Evolutionary conservation across 2,888 invertebrate genomes (phyloP).

Genomic region (Syrphus vitripennis): DNA sequence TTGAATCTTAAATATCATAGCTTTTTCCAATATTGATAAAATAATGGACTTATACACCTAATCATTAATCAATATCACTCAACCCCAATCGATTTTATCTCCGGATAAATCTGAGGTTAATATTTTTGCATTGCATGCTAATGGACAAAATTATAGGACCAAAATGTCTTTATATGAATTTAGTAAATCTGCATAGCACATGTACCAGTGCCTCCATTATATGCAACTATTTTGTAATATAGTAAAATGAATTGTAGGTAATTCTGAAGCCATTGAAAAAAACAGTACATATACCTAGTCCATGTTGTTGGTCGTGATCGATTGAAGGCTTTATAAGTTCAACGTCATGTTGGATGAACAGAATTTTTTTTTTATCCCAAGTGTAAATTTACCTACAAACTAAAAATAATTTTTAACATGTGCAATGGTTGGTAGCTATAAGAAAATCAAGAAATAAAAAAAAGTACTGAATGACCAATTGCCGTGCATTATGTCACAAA

Average conservation of each 20-base stretch:
- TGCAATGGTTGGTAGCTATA: background rate
- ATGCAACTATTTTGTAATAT: background rate
- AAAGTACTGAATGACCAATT: background rate
- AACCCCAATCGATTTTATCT: too few relatives aligned
- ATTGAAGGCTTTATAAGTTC: background rate
- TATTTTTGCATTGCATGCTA: too few relatives aligned
- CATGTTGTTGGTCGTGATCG: background rate
- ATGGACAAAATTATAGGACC: background rate
- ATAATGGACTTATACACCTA: too few relatives aligned
- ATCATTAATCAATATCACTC: too few relatives aligned
- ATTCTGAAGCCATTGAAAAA: slow-evolving; percentile 14
- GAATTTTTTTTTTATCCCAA: too few relatives aligned
- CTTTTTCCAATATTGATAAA: too few relatives aligned
- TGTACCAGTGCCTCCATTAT: background rate
- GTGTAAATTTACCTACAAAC: background rate
- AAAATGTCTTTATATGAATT: background rate
- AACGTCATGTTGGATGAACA: background rate
- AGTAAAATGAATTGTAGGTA: background rate
- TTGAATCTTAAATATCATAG: too few relatives aligned
- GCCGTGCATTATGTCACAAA: background rate
- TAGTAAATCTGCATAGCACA: background rate
- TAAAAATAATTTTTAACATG: background rate
- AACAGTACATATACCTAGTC: background rate
- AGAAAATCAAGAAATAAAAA: background rate
- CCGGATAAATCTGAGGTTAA: too few relatives aligned